phyloP scores from a whole-genome alignment of 2,888 invertebrate genomes.

The Nomada lathburiana region DNA sequence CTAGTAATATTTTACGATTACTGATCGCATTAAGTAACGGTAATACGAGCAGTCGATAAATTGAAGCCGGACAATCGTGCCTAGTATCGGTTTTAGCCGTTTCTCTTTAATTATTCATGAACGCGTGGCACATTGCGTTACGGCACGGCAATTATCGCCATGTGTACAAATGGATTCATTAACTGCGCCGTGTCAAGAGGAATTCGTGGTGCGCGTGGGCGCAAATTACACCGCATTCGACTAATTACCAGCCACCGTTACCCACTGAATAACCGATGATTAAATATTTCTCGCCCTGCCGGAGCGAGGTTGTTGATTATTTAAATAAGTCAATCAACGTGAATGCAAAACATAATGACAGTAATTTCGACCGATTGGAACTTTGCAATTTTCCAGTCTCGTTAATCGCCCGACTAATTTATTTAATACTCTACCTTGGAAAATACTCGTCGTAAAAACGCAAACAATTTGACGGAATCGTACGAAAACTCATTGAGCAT shows the following conservation, averaged over 20 bases:
- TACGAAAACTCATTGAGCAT: too few relatives aligned
- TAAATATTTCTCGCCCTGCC: slow-evolving; percentile 4
- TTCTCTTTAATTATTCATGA: slow-evolving; percentile 46
- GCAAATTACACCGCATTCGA: slow-evolving; percentile 25
- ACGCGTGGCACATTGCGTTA: slow-evolving; percentile 18
- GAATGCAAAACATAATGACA: background rate
- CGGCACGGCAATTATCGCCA: slow-evolving; percentile 34
- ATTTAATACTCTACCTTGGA: too few relatives aligned
- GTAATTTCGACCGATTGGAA: background rate
- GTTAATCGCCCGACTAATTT: too few relatives aligned
- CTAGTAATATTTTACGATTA: too few relatives aligned
- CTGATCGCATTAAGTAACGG: background rate
- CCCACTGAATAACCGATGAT: slow-evolving; percentile 41
- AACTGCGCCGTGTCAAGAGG: slow-evolving; percentile 14
- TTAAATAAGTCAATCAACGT: slow-evolving; percentile 3
- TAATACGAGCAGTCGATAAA: slow-evolving; percentile 9
- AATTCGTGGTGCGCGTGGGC: slow-evolving; percentile 45
- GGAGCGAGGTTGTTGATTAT: background rate
- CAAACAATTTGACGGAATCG: too few relatives aligned
- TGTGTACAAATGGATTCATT: slow-evolving; percentile 45
- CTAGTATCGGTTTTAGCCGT: slow-evolving; percentile 11
- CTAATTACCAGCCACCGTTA: slow-evolving; percentile 30
- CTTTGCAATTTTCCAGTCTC: too few relatives aligned
- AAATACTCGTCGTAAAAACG: too few relatives aligned
- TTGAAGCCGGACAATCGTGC: background rate